Conservation (phyloP, 2,888 invertebrate genomes). For the Drosophila pseudotakahashii region DNA sequence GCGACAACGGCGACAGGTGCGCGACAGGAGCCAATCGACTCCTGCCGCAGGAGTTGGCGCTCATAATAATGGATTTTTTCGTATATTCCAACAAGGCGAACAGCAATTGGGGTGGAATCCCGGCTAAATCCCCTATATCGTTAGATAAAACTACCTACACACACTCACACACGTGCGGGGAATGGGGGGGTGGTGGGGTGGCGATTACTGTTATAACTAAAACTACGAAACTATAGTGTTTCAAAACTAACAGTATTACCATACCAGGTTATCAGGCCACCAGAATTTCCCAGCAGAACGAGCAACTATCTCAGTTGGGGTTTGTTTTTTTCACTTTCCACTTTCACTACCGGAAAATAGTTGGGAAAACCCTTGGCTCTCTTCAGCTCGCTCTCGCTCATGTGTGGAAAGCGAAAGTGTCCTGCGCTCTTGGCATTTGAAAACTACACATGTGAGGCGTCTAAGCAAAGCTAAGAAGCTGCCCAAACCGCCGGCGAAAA, state of each 20-base stretch:
- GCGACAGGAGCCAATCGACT: conserved; percentile 36
- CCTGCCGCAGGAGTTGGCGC: conserved; percentile 71
- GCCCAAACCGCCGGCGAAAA: conserved; percentile 29
- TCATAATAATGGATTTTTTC: conserved; percentile 78
- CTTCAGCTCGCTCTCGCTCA: conserved; percentile 34
- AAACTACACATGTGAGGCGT: conserved; percentile 74
- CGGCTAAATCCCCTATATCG: conserved; percentile 33
- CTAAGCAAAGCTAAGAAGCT: conserved; percentile 55
- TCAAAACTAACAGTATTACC: conserved; percentile 84
- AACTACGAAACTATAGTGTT: conserved; percentile 81
- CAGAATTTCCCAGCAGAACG: conserved; percentile 61
- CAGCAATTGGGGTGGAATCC: conserved; percentile 64
- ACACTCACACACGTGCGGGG: not conserved
- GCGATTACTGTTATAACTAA: conserved; percentile 70
- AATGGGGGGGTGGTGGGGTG: not conserved
- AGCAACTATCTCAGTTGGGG: conserved; percentile 66
- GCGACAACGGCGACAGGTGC: conserved; percentile 67
- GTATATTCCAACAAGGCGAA: conserved; percentile 77
- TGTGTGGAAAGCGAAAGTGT: conserved; percentile 54
- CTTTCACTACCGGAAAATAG: conserved; percentile 52
- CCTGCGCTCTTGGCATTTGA: conserved; percentile 70
- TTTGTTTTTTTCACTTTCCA: conserved; percentile 1
- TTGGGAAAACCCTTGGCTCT: conserved; percentile 23
- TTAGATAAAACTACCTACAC: conserved; percentile 37
- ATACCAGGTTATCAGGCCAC: conserved; percentile 80